These are phyloP conservation scores for Polietes domitor DNA, from an alignment of 2,888 invertebrate genomes.

Conservation along the genomic window DNA sequence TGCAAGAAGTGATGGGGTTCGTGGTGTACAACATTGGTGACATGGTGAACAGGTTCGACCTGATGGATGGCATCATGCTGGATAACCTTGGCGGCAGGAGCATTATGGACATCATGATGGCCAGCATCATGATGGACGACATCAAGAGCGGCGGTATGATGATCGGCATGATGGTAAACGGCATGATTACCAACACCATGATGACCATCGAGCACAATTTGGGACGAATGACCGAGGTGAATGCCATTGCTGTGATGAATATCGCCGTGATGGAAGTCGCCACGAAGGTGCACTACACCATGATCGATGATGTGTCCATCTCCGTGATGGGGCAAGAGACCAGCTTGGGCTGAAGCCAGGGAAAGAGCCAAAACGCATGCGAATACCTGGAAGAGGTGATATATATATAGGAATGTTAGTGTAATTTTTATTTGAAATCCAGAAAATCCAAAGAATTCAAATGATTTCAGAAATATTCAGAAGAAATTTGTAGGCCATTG, in stretches of 20 bases:
- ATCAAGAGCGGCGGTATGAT: constrained; percentile 70
- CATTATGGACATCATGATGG: constrained; percentile 70
- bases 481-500: too few relatives aligned
- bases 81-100: constrained; percentile 74
- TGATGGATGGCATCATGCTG: constrained; percentile 78
- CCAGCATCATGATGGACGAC: constrained; percentile 72
- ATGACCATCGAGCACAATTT: constrained; percentile 73
- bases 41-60: constrained; percentile 78
- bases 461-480: too few relatives aligned
- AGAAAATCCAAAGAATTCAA: too few relatives aligned
- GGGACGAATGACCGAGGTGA: constrained; percentile 76
- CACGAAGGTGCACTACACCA: constrained; percentile 67
- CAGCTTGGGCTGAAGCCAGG: constrained; percentile 74
- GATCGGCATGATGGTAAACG: constrained; percentile 74
- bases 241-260: constrained; percentile 72
- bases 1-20: constrained; percentile 78
- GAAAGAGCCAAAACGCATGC: constrained; percentile 77
- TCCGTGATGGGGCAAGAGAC: constrained; percentile 76
- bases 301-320: constrained; percentile 73
- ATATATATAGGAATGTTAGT: too few relatives aligned
- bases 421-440: too few relatives aligned
- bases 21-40: constrained; percentile 78
- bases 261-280: constrained; percentile 63
- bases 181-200: constrained; percentile 70
- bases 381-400: constrained; percentile 72